Evolutionary conservation across 2,797 vertebrate species (phyloP), one percentile per base, ranked within the genome.

Genomic region (Nasua narica): DNA sequence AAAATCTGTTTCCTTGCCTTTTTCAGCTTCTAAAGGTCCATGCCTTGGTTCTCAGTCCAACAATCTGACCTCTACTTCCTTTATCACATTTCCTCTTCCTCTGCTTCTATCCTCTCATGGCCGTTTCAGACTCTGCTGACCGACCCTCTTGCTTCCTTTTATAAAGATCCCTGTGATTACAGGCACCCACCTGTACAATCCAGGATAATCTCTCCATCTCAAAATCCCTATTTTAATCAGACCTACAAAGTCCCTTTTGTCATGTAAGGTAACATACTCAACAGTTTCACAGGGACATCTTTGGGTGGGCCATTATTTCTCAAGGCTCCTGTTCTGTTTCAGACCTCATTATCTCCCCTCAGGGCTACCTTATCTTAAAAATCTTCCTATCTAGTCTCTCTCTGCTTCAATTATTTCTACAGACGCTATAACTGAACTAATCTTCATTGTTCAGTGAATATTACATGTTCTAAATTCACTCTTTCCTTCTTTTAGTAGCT

Each of bases 351-450:
- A 72, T 5, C 40, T 82, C 76, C 92, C 46, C 58, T 60, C 16
- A 50, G 43, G 37, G 10, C 9, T 81, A 84, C 40, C 9, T 19
- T 50, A 62, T 78, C 43, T 62, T 52, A 85, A 81, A 92, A 79
- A 79, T 77, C 52, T 27, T 89, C 74, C 79, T 84, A 74, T 32
- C 23, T 79, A 86, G 12, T 77, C 74, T 96, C 40, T 89, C 21
- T 23, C 25, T 87, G 56, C 50, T 93, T 62, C 76, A 81, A 48
- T 72, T 81, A 94, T 43, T 76, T 72, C 29, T 96, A 76, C 40
- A 90, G 50, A 96, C 32, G 94, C 29, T 12, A 76, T 89, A 83
- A 84, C 74, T 50, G 87, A 92, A 97, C 35, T 82, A 81, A 87
- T 78, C n/a, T 43, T 83, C 60, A 60, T n/a, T 85, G 12, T 43